Percentiles rank a stretch among this genome's conserved stretches.
Evolutionary conservation across 1,140 invertebrate genomes (phyloP).

Genomic region (Caenorhabditis latens): DNA sequence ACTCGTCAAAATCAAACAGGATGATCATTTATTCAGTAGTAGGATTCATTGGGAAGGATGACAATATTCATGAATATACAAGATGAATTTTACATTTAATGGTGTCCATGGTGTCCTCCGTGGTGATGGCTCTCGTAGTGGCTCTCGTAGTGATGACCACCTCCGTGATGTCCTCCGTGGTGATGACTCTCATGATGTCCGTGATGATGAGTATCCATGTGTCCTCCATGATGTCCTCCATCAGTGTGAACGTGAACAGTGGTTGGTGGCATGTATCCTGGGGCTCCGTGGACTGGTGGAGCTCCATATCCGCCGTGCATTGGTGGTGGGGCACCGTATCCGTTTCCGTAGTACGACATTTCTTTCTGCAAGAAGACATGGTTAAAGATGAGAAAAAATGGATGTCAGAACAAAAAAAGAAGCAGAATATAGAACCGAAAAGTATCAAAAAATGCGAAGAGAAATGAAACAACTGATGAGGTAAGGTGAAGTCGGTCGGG

Average conservation of each 20-base stretch:
- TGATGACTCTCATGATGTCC: constrained; percentile 31
- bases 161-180: constrained; percentile 47
- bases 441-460: not conserved
- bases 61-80: not conserved
- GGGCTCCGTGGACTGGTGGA: constrained; percentile 28
- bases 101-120: constrained; percentile 20
- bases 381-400: not conserved
- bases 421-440: not conserved
- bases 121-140: constrained; percentile 37
- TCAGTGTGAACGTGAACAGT: constrained; percentile 35
- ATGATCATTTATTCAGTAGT: constrained; percentile 9
- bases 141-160: constrained; percentile 20
- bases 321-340: constrained; percentile 30
- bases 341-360: constrained; percentile 49
- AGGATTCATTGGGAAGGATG: not conserved
- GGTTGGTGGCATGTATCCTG: constrained; percentile 30
- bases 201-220: constrained; percentile 1
- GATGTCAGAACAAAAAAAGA: not conserved
- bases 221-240: constrained; percentile 45
- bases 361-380: not conserved
- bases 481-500: not conserved
- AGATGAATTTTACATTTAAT: not conserved
- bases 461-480: not conserved
- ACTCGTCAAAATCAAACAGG: not conserved
- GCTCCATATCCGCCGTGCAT: constrained; percentile 4